These are phyloP conservation scores for Spisula solida DNA, from an alignment of 2,888 invertebrate species.

Conservation along the genomic window DNA sequence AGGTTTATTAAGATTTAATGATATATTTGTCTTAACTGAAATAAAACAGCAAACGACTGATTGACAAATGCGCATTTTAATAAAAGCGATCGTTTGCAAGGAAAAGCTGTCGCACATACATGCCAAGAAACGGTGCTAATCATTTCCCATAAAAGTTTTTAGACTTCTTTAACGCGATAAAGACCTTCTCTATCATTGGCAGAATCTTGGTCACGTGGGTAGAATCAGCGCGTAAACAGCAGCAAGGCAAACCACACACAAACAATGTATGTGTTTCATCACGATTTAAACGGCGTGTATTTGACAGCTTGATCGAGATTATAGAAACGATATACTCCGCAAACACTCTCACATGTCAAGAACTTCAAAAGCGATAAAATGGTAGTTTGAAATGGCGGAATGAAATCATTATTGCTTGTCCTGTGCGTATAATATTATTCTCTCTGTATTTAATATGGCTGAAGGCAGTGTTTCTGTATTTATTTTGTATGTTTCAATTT, in stretches of 20 bases:
- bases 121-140: not conserved
- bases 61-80: not conserved
- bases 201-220: not conserved
- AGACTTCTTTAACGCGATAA: not conserved
- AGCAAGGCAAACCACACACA: constrained; percentile 28
- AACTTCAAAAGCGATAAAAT: constrained; percentile 24
- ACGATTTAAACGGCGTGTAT: constrained; percentile 15
- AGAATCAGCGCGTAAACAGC: not conserved
- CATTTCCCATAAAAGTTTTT: not conserved
- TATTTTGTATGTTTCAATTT: not conserved
- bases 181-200: constrained; percentile 13
- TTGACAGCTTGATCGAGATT: constrained; percentile 36
- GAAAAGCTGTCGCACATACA: not conserved
- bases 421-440: not conserved
- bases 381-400: constrained; percentile 3
- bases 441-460: not conserved
- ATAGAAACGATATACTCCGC: constrained; percentile 27
- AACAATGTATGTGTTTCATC: constrained; percentile 39
- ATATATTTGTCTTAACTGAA: constrained; percentile 6
- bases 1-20: not conserved
- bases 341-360: constrained; percentile 47
- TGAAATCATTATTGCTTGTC: not conserved
- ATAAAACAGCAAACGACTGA: not conserved
- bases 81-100: not conserved
- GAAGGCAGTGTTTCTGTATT: not conserved